Base-by-base conservation (phyloP, 2,888 invertebrate species). In the Brachyptera putata region DNA sequence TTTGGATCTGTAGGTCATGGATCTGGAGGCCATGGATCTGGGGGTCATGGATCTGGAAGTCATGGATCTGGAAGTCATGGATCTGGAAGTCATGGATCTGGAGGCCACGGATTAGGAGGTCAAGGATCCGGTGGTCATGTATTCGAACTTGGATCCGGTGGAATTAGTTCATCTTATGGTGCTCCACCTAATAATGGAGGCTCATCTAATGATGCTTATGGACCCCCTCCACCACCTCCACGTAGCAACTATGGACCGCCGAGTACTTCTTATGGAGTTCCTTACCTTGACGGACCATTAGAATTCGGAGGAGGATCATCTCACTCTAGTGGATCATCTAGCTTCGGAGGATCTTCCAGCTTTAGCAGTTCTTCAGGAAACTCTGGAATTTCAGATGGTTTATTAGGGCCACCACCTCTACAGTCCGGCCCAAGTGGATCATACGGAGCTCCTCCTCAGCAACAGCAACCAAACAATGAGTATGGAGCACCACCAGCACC, bases 381-480 rank as follows among this genome's bases (percentile, higher is more conserved):
- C 24, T 39, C 7, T 36, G 26, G 48, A 39, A n/a, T n/a, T n/a
- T n/a, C n/a, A n/a, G n/a, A n/a, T n/a, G 69, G 71, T 63, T 66
- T 68, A 4, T 75, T 75, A 62, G 68, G 70, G 55, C 68, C 71
- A 41, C 74, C 75, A 34, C 71, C 72, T 18, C 18, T 30, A 11
- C 30, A 5, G 11, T 5, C 30, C 7, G 30, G 30, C 30, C 7
- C 30, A 13, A 34, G 36, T 11, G 37, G 56, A n/a, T n/a, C 30
- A 13, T 56, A 56, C 11, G 37, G 56, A n/a, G n/a, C n/a, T 74
- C 75, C 74, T 39, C 81, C 78, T 0, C 81, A 77, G 1, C 61
- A 69, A 30, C 79, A 79, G 13, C 78, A 80, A 0, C 74, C 76
- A 56, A 63, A 82, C 82, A 0, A 70, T 83, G n/a, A 73, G 80